Conservation (phyloP, 2,113 vertebrate species). For the Benitochromis conjunctus region DNA sequence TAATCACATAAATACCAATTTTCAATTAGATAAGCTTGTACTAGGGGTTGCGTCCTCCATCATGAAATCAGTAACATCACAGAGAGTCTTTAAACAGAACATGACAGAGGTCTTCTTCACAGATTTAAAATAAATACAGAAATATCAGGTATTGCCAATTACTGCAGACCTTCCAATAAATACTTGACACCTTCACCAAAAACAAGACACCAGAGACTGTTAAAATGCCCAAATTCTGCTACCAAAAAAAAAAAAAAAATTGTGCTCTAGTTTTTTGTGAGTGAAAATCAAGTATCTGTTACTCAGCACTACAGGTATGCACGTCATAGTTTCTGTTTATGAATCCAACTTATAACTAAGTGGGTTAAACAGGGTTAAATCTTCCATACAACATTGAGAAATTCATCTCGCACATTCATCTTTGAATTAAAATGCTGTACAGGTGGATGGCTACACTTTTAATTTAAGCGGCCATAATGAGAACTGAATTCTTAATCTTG, state of each 20-base stretch:
- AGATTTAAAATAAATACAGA: background rate
- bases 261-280: background rate
- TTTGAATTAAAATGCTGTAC: background rate
- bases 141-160: background rate
- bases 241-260: background rate
- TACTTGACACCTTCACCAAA: background rate
- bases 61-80: background rate
- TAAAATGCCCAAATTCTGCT: background rate
- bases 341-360: background rate
- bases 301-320: background rate
- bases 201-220: background rate
- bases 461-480: background rate
- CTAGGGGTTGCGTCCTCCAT: too few relatives aligned
- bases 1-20: background rate
- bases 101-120: background rate
- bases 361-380: fast-evolving
- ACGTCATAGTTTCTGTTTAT: background rate
- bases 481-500: slow-evolving; percentile 1
- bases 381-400: background rate
- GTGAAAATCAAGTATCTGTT: background rate
- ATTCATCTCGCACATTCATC: background rate
- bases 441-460: background rate
- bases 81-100: background rate
- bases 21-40: background rate
- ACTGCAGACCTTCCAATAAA: background rate